These are phyloP conservation scores for Phoxinus dragarum DNA, from an alignment of 2,797 vertebrate genomes.

Conservation along the genomic window DNA sequence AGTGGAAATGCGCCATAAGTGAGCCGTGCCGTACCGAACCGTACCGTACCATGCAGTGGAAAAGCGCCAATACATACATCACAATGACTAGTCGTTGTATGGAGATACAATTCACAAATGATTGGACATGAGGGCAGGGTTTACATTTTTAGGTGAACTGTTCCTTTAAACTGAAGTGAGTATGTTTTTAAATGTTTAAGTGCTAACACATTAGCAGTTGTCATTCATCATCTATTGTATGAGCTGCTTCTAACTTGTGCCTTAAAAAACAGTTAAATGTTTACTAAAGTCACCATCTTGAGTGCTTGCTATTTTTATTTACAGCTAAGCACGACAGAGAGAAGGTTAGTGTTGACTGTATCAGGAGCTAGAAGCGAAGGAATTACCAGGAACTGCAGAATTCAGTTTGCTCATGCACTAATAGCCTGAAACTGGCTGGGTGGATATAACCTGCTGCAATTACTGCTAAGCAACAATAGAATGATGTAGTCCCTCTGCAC, in stretches of 20 bases:
- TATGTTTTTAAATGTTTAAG: background rate
- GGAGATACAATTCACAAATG: background rate
- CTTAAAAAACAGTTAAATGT: background rate
- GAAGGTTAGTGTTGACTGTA: slow-evolving; percentile 17
- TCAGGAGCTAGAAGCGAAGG: slow-evolving; percentile 15
- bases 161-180: background rate
- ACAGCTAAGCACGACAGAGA: background rate
- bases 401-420: slow-evolving; percentile 25
- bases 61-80: no score
- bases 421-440: slow-evolving; percentile 25
- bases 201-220: background rate
- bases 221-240: background rate
- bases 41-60: no score
- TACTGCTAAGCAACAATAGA: slow-evolving; percentile 39
- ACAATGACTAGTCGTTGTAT: background rate
- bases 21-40: no score
- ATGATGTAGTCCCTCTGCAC: background rate
- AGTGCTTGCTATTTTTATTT: background rate
- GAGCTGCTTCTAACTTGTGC: background rate
- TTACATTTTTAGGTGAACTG: no score
- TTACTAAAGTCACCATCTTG: background rate
- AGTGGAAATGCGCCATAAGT: no score
- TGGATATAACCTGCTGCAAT: slow-evolving; percentile 19
- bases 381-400: slow-evolving; percentile 36
- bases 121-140: background rate